These are phyloP conservation scores for Molanna angustata DNA, from an alignment of 2,888 invertebrate genomes.

Conservation along the genomic window DNA sequence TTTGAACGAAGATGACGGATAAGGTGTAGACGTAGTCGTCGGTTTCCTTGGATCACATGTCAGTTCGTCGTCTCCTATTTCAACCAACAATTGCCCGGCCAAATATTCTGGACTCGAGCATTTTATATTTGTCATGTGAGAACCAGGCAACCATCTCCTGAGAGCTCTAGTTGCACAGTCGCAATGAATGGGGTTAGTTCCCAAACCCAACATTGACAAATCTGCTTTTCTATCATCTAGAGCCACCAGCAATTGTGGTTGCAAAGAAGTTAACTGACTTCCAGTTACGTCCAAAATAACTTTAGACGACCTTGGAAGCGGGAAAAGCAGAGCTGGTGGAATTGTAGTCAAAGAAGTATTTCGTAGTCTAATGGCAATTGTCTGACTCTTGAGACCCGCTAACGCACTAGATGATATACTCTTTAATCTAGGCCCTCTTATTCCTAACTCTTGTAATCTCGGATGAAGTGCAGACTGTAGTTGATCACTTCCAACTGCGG, in stretches of 20 bases:
- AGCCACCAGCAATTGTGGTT: constrained; percentile 74
- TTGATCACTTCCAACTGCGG: constrained; percentile 77
- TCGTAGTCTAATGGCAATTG: constrained; percentile 69
- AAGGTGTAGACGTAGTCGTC: constrained; percentile 52
- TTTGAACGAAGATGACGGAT: constrained; percentile 43
- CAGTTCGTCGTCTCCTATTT: constrained; percentile 77
- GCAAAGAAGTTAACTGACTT: constrained; percentile 71
- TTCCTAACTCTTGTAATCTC: constrained; percentile 67
- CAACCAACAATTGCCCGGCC: constrained; percentile 64
- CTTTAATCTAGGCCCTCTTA: constrained; percentile 71
- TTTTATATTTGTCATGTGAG: constrained; percentile 59
- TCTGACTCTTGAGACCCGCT: constrained; percentile 73
- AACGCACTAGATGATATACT: constrained; percentile 80
- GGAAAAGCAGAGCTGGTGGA: constrained; percentile 81
- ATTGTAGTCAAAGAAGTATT: constrained; percentile 77
- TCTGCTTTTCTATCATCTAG: constrained; percentile 79
- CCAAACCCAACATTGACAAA: constrained; percentile 69
- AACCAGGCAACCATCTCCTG: constrained; percentile 71
- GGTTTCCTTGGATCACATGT: constrained; percentile 69
- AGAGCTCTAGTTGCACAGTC: constrained; percentile 81
- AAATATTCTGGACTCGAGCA: constrained; percentile 73
- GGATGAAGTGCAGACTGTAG: constrained; percentile 77
- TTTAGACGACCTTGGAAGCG: constrained; percentile 81
- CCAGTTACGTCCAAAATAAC: constrained; percentile 76
- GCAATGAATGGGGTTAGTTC: constrained; percentile 78